Percentiles rank a stretch among this genome's conserved stretches.
phyloP scores from a whole-genome alignment of 2,888 invertebrate genomes.

The Agriopis marginaria region DNA sequence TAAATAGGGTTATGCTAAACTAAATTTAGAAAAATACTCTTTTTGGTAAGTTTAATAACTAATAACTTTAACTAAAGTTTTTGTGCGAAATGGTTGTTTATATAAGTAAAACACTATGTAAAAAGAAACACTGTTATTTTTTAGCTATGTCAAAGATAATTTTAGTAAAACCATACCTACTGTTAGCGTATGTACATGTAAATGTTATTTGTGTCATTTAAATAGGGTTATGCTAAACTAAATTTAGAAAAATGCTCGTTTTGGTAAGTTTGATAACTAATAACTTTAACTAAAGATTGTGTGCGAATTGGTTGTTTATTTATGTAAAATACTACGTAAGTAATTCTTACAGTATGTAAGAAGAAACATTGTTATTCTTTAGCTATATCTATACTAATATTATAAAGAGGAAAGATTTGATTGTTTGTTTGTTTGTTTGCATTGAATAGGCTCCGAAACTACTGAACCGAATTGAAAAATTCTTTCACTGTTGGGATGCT shows the following conservation, averaged over 20 bases:
- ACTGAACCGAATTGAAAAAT: too few relatives aligned
- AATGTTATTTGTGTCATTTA: constrained; percentile 28
- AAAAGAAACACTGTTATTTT: constrained; percentile 5
- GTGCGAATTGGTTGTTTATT: too few relatives aligned
- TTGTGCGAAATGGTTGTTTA: too few relatives aligned
- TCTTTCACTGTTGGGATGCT: too few relatives aligned
- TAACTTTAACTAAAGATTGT: too few relatives aligned
- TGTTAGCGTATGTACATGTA: not conserved
- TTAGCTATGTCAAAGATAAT: constrained; percentile 32
- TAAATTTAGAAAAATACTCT: not conserved
- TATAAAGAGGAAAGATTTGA: too few relatives aligned
- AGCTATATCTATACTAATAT: too few relatives aligned
- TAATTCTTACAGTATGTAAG: too few relatives aligned
- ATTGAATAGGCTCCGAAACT: too few relatives aligned
- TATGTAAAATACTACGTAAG: too few relatives aligned
- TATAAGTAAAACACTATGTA: not conserved
- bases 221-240: constrained; percentile 24
- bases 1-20: constrained; percentile 24
- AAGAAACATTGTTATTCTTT: constrained; percentile 7
- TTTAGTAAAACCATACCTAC: constrained; percentile 30
- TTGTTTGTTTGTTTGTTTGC: too few relatives aligned
- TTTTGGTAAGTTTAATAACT: not conserved
- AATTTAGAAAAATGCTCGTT: not conserved
- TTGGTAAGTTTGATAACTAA: not conserved
- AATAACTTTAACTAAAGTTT: not conserved